phyloP scores from a whole-genome alignment of 1,140 invertebrate species.

The Ylistrum balloti region DNA sequence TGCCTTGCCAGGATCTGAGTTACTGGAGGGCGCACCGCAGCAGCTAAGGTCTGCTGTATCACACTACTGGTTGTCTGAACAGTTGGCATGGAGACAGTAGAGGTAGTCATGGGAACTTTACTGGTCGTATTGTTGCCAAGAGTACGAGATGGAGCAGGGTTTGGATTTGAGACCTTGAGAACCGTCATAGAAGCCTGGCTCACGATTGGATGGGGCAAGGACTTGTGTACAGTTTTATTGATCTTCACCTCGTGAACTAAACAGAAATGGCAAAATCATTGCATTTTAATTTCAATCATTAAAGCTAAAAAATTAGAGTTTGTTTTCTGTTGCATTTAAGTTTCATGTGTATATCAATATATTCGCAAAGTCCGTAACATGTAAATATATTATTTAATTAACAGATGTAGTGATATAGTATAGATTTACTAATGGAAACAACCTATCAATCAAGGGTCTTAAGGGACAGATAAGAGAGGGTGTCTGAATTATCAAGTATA shows the following conservation, averaged over 20 bases:
- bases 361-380: too few relatives aligned
- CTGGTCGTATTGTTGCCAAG: conserved; percentile 19
- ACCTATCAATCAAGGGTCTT: too few relatives aligned
- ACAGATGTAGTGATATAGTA: too few relatives aligned
- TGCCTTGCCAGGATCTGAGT: conserved; percentile 51
- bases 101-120: conserved; percentile 29
- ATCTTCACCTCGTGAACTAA: neutral
- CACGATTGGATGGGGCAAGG: neutral
- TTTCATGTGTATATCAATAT: too few relatives aligned
- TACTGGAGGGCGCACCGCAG: conserved; percentile 27
- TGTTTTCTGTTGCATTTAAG: too few relatives aligned
- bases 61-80: conserved; percentile 24
- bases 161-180: conserved; percentile 51
- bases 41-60: neutral
- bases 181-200: conserved; percentile 52
- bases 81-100: neutral
- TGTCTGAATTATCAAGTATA: too few relatives aligned
- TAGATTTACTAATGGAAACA: too few relatives aligned
- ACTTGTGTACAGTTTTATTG: conserved; percentile 24
- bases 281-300: too few relatives aligned
- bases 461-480: too few relatives aligned
- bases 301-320: too few relatives aligned
- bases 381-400: too few relatives aligned
- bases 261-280: neutral
- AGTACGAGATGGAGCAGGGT: conserved; percentile 78